Percentiles rank a stretch among this genome's conserved stretches.
phyloP scores from a whole-genome alignment of 92 coral and sea anemone genomes.

The Blastomussa wellsi region DNA sequence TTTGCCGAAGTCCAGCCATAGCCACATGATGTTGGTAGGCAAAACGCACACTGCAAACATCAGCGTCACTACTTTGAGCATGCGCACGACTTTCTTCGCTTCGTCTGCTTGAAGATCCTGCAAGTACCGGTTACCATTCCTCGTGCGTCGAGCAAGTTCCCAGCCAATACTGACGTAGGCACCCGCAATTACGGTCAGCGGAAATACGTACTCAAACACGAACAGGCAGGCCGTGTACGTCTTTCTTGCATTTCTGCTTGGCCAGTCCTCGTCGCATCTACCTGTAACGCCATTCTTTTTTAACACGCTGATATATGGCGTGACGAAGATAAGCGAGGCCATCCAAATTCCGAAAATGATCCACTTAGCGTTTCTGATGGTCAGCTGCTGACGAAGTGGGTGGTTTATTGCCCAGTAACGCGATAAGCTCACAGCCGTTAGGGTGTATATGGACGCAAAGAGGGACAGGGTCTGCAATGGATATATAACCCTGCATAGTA shows the following conservation, averaged over 20 bases:
- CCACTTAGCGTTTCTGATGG: slow-evolving; percentile 58
- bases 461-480: slow-evolving; percentile 78
- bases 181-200: slow-evolving; percentile 69
- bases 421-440: slow-evolving; percentile 66
- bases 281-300: slow-evolving; percentile 32
- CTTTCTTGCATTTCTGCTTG: slow-evolving; percentile 42
- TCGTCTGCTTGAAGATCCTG: slow-evolving; percentile 72
- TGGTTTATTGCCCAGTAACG: slow-evolving; percentile 88
- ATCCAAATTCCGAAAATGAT: slow-evolving; percentile 75
- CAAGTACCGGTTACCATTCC: slow-evolving; percentile 53
- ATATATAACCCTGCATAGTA: slow-evolving; percentile 67
- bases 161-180: slow-evolving; percentile 74
- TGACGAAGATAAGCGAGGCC: slow-evolving; percentile 63
- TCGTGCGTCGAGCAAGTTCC: slow-evolving; percentile 56
- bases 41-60: slow-evolving; percentile 83
- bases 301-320: slow-evolving; percentile 67
- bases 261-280: slow-evolving; percentile 70
- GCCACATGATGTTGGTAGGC: slow-evolving; percentile 86
- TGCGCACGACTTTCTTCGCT: slow-evolving; percentile 75
- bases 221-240: slow-evolving; percentile 65
- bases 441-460: slow-evolving; percentile 75
- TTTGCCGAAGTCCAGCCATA: slow-evolving; percentile 89
- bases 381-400: slow-evolving; percentile 72
- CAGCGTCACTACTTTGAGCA: slow-evolving; percentile 78
- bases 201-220: slow-evolving; percentile 44